phyloP scores from a whole-genome alignment of 2,113 vertebrate species.

The Cervus canadensis region DNA sequence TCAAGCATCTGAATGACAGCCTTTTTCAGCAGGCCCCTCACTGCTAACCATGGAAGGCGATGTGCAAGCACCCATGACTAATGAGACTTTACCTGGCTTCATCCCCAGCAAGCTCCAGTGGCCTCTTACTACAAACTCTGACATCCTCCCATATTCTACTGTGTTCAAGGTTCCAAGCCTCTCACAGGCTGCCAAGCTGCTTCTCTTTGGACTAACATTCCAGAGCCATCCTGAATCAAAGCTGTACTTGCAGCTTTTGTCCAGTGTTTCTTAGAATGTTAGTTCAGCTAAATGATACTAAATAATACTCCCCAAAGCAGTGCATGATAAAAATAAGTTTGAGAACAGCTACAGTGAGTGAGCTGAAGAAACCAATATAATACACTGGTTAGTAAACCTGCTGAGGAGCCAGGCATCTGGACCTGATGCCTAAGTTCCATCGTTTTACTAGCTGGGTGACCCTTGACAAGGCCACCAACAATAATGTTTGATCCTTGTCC shows the following conservation, averaged over 20 bases:
- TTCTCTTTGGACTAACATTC: background rate
- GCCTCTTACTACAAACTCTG: background rate
- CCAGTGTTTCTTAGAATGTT: background rate
- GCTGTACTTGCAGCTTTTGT: background rate
- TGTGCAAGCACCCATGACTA: background rate
- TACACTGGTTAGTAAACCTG: background rate
- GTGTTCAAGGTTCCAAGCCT: background rate
- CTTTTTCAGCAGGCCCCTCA: background rate
- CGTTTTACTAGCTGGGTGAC: background rate
- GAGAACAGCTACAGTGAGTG: background rate
- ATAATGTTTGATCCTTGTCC: background rate
- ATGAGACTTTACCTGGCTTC: background rate
- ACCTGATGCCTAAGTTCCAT: background rate
- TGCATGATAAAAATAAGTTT: background rate
- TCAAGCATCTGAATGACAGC: background rate
- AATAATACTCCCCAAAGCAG: background rate
- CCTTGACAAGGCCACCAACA: background rate
- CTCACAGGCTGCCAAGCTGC: background rate
- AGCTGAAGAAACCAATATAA: background rate
- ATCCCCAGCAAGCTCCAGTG: background rate
- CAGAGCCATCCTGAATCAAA: background rate
- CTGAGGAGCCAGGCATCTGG: background rate
- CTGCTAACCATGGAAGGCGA: background rate
- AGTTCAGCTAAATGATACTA: background rate
- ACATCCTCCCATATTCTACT: background rate